Conservation (phyloP, 2,888 invertebrate genomes). For the Argyresthia goedartella region DNA sequence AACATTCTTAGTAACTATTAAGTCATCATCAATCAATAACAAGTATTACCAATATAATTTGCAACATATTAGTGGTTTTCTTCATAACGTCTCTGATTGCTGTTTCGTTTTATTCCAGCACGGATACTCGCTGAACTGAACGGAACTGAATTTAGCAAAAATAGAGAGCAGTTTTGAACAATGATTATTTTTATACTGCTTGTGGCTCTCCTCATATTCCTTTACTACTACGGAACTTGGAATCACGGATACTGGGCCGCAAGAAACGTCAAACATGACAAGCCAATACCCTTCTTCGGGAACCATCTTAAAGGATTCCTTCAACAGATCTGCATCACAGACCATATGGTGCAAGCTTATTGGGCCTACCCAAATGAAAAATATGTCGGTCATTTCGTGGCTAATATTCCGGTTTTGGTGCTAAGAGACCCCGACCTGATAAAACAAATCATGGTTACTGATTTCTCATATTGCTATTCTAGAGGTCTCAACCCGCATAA, state of each 20-base stretch:
- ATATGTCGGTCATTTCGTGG: not conserved
- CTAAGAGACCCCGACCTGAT: slow-evolving; percentile 8
- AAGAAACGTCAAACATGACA: slow-evolving; percentile 4
- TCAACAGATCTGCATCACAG: not conserved
- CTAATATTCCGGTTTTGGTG: slow-evolving; percentile 2
- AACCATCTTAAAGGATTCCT: not conserved
- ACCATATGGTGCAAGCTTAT: not conserved
- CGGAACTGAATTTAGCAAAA: too few relatives aligned
- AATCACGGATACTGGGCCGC: slow-evolving; percentile 5
- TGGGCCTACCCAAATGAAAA: not conserved
- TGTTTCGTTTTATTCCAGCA: too few relatives aligned
- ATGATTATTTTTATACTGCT: not conserved
- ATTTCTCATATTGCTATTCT: slow-evolving; percentile 22
- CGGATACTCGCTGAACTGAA: too few relatives aligned
- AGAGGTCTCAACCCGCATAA: slow-evolving; percentile 28
- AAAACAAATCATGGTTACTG: slow-evolving; percentile 7
- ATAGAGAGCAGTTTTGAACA: not conserved
- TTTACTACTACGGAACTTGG: not conserved
- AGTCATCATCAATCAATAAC: too few relatives aligned
- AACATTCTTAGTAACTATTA: too few relatives aligned
- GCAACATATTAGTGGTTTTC: too few relatives aligned
- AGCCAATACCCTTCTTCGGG: slow-evolving; percentile 3
- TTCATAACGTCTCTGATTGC: too few relatives aligned
- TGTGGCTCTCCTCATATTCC: not conserved
- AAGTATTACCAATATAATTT: too few relatives aligned